Conservation (phyloP, 2,888 invertebrate genomes). For the Zaprionus bogoriensis region DNA sequence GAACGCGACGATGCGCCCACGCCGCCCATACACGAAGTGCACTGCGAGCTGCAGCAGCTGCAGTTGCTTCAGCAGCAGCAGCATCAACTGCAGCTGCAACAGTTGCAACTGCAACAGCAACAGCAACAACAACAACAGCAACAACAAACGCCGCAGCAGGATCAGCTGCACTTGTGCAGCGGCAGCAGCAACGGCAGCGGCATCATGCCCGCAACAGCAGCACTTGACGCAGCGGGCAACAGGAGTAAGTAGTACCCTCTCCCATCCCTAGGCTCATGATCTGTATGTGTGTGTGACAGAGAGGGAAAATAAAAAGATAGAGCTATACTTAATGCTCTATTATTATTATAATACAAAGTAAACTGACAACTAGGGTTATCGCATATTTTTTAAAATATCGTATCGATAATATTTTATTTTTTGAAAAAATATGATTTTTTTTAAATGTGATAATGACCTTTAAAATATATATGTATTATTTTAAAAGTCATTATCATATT, state of each 20-base stretch:
- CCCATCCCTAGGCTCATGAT: neutral
- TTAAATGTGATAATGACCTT: no score
- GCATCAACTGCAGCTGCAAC: slow-evolving; percentile 44
- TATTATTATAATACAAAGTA: no score
- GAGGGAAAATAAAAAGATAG: neutral
- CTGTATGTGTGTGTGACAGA: neutral
- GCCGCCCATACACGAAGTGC: slow-evolving; percentile 65
- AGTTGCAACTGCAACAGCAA: slow-evolving; percentile 43
- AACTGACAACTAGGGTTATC: no score
- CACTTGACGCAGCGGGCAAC: slow-evolving; percentile 73
- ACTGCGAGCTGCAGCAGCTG: slow-evolving; percentile 59
- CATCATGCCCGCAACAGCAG: slow-evolving; percentile 23
- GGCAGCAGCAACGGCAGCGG: slow-evolving; percentile 38
- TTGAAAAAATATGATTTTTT: no score
- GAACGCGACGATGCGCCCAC: slow-evolving; percentile 81
- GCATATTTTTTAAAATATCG: no score
- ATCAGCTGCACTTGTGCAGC: slow-evolving; percentile 42
- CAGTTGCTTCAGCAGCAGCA: slow-evolving; percentile 76
- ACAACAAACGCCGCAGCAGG: slow-evolving; percentile 23
- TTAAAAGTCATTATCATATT: no score
- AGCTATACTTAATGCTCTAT: no score
- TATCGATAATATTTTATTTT: no score
- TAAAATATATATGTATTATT: no score
- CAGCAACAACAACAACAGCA: slow-evolving; percentile 15
- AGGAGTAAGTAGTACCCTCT: slow-evolving; percentile 63